Percentiles rank a stretch among this genome's conserved stretches.
phyloP scores from a whole-genome alignment of 2,113 vertebrate species.

The Brachypteracias leptosomus region DNA sequence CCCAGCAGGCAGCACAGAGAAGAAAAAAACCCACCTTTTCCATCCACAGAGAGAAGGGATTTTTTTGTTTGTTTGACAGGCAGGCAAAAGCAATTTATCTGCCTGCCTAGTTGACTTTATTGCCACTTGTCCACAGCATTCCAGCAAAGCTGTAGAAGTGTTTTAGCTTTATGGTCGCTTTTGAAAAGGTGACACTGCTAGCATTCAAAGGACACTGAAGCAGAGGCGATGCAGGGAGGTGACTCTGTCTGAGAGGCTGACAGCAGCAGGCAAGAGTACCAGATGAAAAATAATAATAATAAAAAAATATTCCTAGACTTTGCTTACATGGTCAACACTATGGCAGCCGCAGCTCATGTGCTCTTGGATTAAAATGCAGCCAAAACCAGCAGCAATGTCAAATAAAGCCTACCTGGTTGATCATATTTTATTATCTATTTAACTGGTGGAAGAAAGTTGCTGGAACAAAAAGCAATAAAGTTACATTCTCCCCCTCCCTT shows the following conservation, averaged over 20 bases:
- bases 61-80: background rate
- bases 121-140: rapidly evolving
- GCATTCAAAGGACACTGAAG: background rate
- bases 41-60: background rate
- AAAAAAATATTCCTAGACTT: background rate
- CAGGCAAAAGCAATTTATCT: background rate
- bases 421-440: background rate
- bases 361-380: background rate
- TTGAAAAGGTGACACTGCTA: background rate
- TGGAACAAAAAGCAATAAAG: background rate
- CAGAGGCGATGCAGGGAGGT: rapidly evolving
- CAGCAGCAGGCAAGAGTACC: background rate
- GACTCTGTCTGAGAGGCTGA: background rate
- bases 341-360: rapidly evolving
- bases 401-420: background rate
- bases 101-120: background rate
- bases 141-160: background rate
- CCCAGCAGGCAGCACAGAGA: background rate
- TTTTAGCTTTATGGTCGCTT: background rate
- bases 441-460: background rate
- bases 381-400: background rate
- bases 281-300: background rate
- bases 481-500: too few relatives aligned
- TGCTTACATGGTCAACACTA: background rate
- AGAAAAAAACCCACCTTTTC: background rate